Conservation (phyloP, 2,797 vertebrate species). For the Neomorphus geoffroyi region DNA sequence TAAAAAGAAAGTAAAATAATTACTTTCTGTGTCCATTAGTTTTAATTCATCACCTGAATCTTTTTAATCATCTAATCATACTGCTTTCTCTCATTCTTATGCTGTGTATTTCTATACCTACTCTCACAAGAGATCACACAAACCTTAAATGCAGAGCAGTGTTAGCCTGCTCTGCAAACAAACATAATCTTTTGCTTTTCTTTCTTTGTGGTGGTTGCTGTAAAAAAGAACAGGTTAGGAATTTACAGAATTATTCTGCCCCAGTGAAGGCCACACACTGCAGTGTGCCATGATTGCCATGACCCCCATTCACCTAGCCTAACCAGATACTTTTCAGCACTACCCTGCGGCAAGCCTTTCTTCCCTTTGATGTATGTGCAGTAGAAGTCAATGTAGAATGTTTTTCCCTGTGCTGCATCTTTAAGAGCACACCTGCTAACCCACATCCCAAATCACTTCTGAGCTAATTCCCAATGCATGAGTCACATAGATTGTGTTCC, state of each 20-base stretch:
- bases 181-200: background rate
- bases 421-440: background rate
- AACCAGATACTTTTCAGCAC: background rate
- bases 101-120: background rate
- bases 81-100: background rate
- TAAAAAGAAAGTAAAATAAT: background rate
- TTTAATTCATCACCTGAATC: background rate
- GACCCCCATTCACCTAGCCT: background rate
- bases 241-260: background rate
- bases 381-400: background rate
- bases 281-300: background rate
- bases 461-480: fast-evolving
- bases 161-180: background rate
- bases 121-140: background rate
- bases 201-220: background rate
- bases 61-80: background rate
- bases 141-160: background rate
- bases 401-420: background rate
- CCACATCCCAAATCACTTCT: background rate
- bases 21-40: background rate
- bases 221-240: background rate
- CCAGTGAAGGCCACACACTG: background rate
- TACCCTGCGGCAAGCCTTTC: background rate
- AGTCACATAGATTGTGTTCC: background rate
- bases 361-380: background rate